Evolutionary conservation across 2,888 invertebrate species (phyloP).

Genomic region (Chymomyza procnemis): DNA sequence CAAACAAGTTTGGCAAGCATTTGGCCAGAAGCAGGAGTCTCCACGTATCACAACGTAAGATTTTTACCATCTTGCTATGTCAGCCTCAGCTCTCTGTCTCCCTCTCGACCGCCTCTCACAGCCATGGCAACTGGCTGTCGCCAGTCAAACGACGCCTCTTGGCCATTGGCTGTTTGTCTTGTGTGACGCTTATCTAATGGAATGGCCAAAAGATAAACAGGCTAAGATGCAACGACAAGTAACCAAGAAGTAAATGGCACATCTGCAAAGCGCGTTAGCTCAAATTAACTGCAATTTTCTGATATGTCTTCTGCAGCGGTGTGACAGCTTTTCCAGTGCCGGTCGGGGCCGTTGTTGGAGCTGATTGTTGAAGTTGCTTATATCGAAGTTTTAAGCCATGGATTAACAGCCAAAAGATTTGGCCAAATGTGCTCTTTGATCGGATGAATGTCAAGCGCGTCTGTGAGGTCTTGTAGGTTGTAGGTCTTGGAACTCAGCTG

Average conservation of each 20-base stretch:
- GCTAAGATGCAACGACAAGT: slow-evolving; percentile 47
- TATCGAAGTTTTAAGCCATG: not conserved
- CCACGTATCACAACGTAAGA: not conserved
- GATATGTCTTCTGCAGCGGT: slow-evolving; percentile 26
- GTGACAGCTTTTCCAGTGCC: slow-evolving; percentile 1
- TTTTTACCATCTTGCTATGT: not conserved
- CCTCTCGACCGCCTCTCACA: not conserved
- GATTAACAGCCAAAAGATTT: not conserved
- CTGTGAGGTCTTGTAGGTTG: not conserved
- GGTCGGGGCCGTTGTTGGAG: not conserved
- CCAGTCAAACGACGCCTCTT: slow-evolving; percentile 21
- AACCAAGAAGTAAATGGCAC: slow-evolving; percentile 30
- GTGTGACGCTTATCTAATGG: slow-evolving; percentile 64
- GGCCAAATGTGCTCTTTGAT: not conserved
- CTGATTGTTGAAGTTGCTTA: not conserved
- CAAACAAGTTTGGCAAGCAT: slow-evolving; percentile 60
- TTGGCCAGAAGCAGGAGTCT: slow-evolving; percentile 28
- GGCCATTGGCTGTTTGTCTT: slow-evolving; percentile 64
- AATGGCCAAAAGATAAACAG: slow-evolving; percentile 64
- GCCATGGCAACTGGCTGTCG: not conserved
- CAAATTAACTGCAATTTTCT: slow-evolving; percentile 68
- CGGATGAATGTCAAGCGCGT: not conserved
- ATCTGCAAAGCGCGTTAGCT: slow-evolving; percentile 64
- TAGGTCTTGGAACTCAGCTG: slow-evolving; percentile 23
- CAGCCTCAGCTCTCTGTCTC: not conserved